Base-by-base conservation (phyloP, 2,113 vertebrate species). In the Zosterops borbonicus region DNA sequence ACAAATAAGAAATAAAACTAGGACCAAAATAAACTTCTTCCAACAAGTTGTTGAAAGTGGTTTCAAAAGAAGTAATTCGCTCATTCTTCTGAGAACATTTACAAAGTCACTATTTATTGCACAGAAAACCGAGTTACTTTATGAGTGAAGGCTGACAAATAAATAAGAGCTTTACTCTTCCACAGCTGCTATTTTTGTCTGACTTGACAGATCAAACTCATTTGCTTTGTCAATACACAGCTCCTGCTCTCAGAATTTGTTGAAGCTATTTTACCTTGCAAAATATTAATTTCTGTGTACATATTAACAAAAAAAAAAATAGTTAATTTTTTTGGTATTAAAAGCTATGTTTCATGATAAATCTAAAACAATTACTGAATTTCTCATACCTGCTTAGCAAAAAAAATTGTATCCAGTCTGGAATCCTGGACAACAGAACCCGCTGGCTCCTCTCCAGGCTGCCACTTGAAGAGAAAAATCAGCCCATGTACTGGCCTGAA, bases 381-480 rank as follows among this genome's bases (percentile, higher is more conserved):
- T 79, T 82, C 71, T 37, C 83, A 28, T 98, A 99, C 99, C 98
- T 99, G 99, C 96, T 99, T 99, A 68, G 99, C 99, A 98, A 99
- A 99, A 98, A 99, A 99, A 95, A 99, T 99, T 21, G 99, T 98
- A 79, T 99, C 99, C 73, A 99, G 98, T 97, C 99, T 98, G 58
- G 99, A 99, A 97, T 99, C 99, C 93, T 99, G 99, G 75, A 99
- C 99, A 87, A 99, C 99, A 63, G 99, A 99, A 65, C 99, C 99
- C 7, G 99, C 99, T 64, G 99, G 99, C 97, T 99, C 99, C 93
- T 99, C 99, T 84, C 99, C 99, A n/a, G 99, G 99, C 94, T 99
- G 99, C 99, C 99, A 99, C 96, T 99, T 99, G 97, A 99, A 99
- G 67, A 99, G 98, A 97, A 99, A 99, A 96, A 99, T 99, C 90